Base-by-base conservation (phyloP, 2,888 invertebrate species). In the Melikaiella ostensackeni region DNA sequence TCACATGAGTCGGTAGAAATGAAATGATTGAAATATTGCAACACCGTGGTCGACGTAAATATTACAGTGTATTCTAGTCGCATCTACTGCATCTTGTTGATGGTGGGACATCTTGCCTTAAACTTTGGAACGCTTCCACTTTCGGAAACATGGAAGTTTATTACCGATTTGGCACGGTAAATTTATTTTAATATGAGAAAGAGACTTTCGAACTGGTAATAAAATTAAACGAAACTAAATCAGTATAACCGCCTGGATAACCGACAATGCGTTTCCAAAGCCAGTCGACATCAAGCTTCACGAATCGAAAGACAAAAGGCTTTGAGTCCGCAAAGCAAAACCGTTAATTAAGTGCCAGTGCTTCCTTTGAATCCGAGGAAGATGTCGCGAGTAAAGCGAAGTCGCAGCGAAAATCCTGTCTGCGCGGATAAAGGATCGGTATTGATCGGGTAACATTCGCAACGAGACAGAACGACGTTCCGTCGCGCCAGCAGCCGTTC, bases 391-490 rank as follows among this genome's bases (percentile, higher is more conserved):
- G 11, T 9, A 46, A 46, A 46, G 46, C 3, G 11, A 66, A 46
- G 70, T 70, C 46, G 70, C 70, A 30, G 70, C 16, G 70, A 70
- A 70, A 70, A 50, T 70, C 46, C 70, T 70, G 70, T 50, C 70
- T 70, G 70, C 70, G 70, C 70, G 70, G 46, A 70, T 46, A 70
- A 70, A 70, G 70, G 70, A 70, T 70, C 70, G 70, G 70, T 70
- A 70, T 70, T 70, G 70, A 70, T 70, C 70, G 70, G 46, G 70
- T 50, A 70, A 70, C 50, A 70, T 50, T 70, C 70, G 50, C 70
- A 70, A 70, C 70, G 70, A 70, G 70, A 70, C 50, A 70, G 70
- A 70, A 70, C 70, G 70, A 70, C 70, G 70, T 70, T 70, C 70
- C 70, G 70, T 70, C 70, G 70, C 70, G 70, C 70, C 70, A 70